Evolutionary conservation across 2,113 vertebrate species (phyloP).

Genomic region (Illadopsis cleaveri): DNA sequence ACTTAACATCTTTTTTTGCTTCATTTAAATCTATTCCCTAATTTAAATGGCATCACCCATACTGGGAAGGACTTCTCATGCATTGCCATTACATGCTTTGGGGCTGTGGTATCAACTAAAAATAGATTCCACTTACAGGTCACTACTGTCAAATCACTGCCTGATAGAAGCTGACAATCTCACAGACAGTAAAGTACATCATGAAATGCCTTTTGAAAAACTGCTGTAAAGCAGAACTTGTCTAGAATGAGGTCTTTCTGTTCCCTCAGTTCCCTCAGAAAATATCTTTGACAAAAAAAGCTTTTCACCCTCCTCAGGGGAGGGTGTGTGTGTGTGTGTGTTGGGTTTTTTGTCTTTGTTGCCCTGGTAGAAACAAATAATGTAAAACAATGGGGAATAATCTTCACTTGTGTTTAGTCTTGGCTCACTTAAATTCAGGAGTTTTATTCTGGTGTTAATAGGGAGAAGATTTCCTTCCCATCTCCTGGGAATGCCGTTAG

Average conservation of each 20-base stretch:
- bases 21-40: background rate
- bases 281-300: background rate
- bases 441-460: background rate
- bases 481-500: background rate
- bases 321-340: background rate
- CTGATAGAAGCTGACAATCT: background rate
- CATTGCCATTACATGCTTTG: background rate
- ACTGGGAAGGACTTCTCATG: background rate
- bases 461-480: background rate
- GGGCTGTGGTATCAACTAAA: background rate
- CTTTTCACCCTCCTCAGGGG: rapidly evolving
- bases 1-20: background rate
- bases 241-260: background rate
- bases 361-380: background rate
- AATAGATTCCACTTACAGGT: background rate
- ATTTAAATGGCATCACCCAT: background rate
- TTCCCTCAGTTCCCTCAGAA: background rate
- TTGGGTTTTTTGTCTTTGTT: background rate
- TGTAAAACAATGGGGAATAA: background rate
- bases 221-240: background rate
- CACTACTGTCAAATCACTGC: background rate
- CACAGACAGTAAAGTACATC: background rate
- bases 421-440: background rate
- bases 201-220: background rate
- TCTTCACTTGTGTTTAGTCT: background rate